Evolutionary conservation across 2,113 vertebrate species (phyloP).

Genomic region (Connochaetes taurinus): DNA sequence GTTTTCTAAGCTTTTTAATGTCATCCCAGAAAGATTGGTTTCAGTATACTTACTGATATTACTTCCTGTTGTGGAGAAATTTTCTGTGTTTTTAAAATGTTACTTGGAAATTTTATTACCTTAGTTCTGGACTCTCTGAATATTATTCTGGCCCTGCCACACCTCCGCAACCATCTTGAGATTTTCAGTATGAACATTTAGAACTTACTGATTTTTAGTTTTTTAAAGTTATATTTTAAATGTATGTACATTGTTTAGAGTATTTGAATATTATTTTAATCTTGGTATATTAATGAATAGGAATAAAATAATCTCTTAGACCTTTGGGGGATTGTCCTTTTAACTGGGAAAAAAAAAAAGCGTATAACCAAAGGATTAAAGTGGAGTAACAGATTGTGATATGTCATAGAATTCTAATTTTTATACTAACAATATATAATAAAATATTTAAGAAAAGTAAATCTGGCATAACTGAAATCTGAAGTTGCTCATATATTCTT

Average conservation of each 20-base stretch:
- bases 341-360: slow-evolving; percentile 31
- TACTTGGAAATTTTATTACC: slow-evolving; percentile 20
- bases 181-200: slow-evolving; percentile 1
- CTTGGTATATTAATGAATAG: not conserved
- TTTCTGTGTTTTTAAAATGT: slow-evolving; percentile 22
- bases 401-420: slow-evolving; percentile 63
- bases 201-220: slow-evolving; percentile 32
- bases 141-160: not conserved
- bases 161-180: not conserved
- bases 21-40: slow-evolving; percentile 16
- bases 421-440: slow-evolving; percentile 69
- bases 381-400: slow-evolving; percentile 34
- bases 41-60: slow-evolving; percentile 42
- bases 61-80: slow-evolving; percentile 48
- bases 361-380: slow-evolving; percentile 31
- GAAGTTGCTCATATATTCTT: slow-evolving; percentile 77
- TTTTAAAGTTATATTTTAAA: slow-evolving; percentile 43
- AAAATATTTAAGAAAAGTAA: slow-evolving; percentile 77
- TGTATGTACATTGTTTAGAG: not conserved
- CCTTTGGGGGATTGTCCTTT: slow-evolving; percentile 22
- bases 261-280: slow-evolving; percentile 24
- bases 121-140: not conserved
- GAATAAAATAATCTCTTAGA: slow-evolving; percentile 12
- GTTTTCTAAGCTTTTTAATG: slow-evolving; percentile 43
- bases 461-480: slow-evolving; percentile 75